Conservation (phyloP, 2,113 vertebrate species). For the Equus quagga region DNA sequence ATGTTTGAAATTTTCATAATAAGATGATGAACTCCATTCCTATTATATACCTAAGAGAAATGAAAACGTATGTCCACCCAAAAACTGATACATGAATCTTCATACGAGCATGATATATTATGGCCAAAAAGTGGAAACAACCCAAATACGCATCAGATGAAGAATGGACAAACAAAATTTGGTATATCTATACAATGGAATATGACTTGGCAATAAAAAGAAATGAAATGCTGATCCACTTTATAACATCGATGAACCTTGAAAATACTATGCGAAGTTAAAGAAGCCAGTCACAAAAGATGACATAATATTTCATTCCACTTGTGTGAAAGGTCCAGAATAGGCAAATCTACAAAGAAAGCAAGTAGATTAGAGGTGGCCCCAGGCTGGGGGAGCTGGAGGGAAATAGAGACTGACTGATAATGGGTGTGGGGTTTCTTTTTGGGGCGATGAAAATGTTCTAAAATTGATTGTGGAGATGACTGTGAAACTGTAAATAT, state of each 20-base stretch:
- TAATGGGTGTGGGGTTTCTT: background rate
- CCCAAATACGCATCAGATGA: background rate
- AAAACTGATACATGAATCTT: background rate
- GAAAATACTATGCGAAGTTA: background rate
- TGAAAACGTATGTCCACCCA: background rate
- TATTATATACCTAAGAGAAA: background rate
- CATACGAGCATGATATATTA: background rate
- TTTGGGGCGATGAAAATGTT: background rate
- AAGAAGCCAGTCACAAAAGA: background rate
- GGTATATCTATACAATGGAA: background rate
- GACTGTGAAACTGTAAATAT: slow-evolving; percentile 11
- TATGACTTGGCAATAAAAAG: background rate
- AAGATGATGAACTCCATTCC: background rate
- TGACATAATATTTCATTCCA: background rate
- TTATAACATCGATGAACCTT: background rate
- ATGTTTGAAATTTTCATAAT: background rate
- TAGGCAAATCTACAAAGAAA: background rate
- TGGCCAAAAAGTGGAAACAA: background rate
- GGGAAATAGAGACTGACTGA: background rate
- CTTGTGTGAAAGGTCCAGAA: background rate
- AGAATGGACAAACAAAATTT: background rate
- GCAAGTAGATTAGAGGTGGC: background rate
- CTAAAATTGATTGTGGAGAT: background rate
- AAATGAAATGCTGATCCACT: background rate
- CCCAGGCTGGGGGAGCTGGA: background rate